These are phyloP conservation scores for Parotocinclus haroldoi DNA, from an alignment of 2,797 vertebrate species.

Conservation along the genomic window DNA sequence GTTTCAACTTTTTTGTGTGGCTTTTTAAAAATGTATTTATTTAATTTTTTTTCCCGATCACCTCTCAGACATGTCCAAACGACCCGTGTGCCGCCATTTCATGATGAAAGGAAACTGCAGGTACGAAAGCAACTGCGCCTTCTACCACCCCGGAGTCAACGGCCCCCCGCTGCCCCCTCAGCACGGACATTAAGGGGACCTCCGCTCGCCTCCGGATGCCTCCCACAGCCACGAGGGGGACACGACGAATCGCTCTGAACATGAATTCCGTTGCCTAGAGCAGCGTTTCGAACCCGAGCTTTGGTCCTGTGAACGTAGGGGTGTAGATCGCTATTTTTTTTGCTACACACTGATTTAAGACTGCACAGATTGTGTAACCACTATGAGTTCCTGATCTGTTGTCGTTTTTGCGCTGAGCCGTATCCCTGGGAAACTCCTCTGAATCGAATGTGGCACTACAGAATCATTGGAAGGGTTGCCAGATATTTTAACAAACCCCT, in stretches of 20 bases:
- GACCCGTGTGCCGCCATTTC: slow-evolving; percentile 89
- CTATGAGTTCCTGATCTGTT: slow-evolving; percentile 27
- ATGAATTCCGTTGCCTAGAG: slow-evolving; percentile 20
- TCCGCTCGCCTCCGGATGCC: slow-evolving; percentile 29
- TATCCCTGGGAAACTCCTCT: too few relatives aligned
- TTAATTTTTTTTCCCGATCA: too few relatives aligned
- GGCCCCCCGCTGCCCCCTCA: slow-evolving; percentile 82
- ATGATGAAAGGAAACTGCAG: slow-evolving; percentile 94
- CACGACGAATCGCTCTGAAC: slow-evolving; percentile 21
- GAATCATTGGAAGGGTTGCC: not conserved
- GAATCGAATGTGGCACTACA: slow-evolving; percentile 27
- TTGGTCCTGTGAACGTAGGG: slow-evolving; percentile 23
- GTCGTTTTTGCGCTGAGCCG: slow-evolving; percentile 17
- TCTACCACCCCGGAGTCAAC: slow-evolving; percentile 91
- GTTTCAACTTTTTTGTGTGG: too few relatives aligned
- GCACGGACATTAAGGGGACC: slow-evolving; percentile 58
- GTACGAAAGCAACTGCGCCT: slow-evolving; percentile 92
- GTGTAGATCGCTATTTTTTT: slow-evolving; percentile 45
- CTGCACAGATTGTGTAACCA: slow-evolving; percentile 48
- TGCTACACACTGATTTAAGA: slow-evolving; percentile 42
- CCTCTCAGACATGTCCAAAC: slow-evolving; percentile 84
- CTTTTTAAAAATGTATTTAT: too few relatives aligned
- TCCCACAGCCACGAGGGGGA: slow-evolving; percentile 31
- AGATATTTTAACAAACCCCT: not conserved
- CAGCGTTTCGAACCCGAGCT: not conserved